Conservation (phyloP, 2,888 invertebrate species). For the Eilema sororculum region DNA sequence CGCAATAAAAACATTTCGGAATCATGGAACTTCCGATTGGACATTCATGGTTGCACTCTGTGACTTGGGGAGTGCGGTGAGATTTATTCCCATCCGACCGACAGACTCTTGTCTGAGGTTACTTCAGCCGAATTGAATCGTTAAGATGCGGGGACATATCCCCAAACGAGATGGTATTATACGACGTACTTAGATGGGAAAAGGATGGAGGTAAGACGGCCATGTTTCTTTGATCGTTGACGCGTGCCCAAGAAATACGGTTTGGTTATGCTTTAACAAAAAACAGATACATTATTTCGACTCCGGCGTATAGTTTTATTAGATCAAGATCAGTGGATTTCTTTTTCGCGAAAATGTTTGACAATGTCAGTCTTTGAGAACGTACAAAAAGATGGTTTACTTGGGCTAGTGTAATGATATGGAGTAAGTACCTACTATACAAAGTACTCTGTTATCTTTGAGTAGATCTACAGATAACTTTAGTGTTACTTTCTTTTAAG, state of each 20-base stretch:
- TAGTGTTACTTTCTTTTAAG: no score
- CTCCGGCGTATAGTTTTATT: slow-evolving; percentile 22
- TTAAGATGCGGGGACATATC: slow-evolving; percentile 62
- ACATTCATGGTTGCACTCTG: slow-evolving; percentile 53
- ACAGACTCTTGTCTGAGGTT: slow-evolving; percentile 60
- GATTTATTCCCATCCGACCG: slow-evolving; percentile 63
- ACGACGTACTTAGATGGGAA: slow-evolving; percentile 43
- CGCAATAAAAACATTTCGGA: slow-evolving; percentile 46
- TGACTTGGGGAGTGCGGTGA: slow-evolving; percentile 52
- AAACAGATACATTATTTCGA: slow-evolving; percentile 53
- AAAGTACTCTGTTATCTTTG: background rate
- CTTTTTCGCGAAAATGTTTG: slow-evolving; percentile 25
- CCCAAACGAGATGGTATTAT: slow-evolving; percentile 52
- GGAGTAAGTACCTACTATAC: background rate
- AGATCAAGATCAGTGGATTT: slow-evolving; percentile 26
- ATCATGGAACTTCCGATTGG: slow-evolving; percentile 48
- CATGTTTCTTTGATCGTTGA: slow-evolving; percentile 63
- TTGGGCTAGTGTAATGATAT: slow-evolving; percentile 2
- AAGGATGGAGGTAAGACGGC: slow-evolving; percentile 42
- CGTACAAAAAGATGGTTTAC: slow-evolving; percentile 4
- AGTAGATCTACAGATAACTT: no score
- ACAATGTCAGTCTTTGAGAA: slow-evolving; percentile 9
- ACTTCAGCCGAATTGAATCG: slow-evolving; percentile 64
- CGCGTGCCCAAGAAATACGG: slow-evolving; percentile 57
- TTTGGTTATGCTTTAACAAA: slow-evolving; percentile 56